phyloP scores from a whole-genome alignment of 2,113 vertebrate species.

The Sinocyclocheilus anophthalmus region DNA sequence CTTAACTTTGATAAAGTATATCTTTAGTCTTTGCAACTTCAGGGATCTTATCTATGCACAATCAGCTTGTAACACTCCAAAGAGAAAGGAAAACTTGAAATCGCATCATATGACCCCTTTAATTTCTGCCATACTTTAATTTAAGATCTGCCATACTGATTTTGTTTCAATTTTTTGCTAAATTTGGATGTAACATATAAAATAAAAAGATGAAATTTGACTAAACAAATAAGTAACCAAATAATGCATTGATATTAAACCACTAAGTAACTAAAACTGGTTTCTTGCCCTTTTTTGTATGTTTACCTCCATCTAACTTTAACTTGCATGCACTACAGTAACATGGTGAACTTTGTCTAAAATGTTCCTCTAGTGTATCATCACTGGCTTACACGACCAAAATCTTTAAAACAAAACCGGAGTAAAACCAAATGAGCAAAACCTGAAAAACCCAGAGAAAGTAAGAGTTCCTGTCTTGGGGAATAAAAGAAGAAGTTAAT shows the following conservation, averaged over 20 bases:
- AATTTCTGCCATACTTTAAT: no score
- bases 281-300: not conserved
- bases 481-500: slow-evolving; percentile 51
- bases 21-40: no score
- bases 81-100: no score
- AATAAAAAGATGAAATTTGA: not conserved
- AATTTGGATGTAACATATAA: not conserved
- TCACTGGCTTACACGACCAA: slow-evolving; percentile 2
- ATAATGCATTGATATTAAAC: not conserved
- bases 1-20: no score
- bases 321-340: not conserved
- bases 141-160: not conserved
- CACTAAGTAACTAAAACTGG: not conserved
- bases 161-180: not conserved
- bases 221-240: not conserved
- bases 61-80: no score
- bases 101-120: no score
- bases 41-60: no score
- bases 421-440: slow-evolving; percentile 16
- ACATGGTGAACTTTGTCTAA: slow-evolving; percentile 9
- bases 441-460: slow-evolving; percentile 6
- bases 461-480: slow-evolving; percentile 22
- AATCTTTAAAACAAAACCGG: slow-evolving; percentile 11
- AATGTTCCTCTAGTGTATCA: slow-evolving; percentile 14
- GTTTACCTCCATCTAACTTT: not conserved